Conservation (phyloP, 2,888 invertebrate species). For the Cheilosia scutellata region DNA sequence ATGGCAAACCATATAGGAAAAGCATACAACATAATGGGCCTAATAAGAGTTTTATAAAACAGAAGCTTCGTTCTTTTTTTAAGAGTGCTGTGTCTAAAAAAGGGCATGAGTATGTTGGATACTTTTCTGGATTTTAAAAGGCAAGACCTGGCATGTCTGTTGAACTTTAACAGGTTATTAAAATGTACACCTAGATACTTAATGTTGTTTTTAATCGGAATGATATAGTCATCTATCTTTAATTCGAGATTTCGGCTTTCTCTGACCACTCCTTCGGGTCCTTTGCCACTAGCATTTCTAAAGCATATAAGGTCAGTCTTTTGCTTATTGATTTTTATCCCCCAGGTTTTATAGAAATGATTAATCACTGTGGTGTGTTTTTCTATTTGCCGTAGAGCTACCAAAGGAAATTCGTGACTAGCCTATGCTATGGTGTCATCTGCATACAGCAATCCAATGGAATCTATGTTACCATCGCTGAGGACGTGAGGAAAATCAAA, state of each 20-base stretch:
- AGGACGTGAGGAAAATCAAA: neutral
- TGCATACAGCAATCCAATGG: neutral
- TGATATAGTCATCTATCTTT: neutral
- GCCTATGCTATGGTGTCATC: constrained; percentile 17
- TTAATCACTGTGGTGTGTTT: constrained; percentile 1
- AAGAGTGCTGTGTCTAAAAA: neutral
- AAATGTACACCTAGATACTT: too few relatives aligned
- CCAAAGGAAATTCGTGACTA: neutral
- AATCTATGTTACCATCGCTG: neutral
- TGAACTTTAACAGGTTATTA: too few relatives aligned
- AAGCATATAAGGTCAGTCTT: constrained; percentile 26
- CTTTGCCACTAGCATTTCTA: constrained; percentile 10
- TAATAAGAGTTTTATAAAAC: constrained; percentile 2
- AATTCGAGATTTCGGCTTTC: constrained; percentile 5
- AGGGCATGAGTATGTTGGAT: too few relatives aligned
- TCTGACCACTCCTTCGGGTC: neutral
- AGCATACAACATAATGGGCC: neutral
- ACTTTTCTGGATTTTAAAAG: too few relatives aligned
- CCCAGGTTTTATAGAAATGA: constrained; percentile 18
- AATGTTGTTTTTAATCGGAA: neutral
- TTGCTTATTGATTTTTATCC: constrained; percentile 2
- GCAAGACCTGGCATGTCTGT: too few relatives aligned
- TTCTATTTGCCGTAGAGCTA: neutral
- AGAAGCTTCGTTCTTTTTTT: constrained; percentile 2
- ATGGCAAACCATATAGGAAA: neutral